Conservation (phyloP, 2,888 invertebrate species). For the Boloria selene region DNA sequence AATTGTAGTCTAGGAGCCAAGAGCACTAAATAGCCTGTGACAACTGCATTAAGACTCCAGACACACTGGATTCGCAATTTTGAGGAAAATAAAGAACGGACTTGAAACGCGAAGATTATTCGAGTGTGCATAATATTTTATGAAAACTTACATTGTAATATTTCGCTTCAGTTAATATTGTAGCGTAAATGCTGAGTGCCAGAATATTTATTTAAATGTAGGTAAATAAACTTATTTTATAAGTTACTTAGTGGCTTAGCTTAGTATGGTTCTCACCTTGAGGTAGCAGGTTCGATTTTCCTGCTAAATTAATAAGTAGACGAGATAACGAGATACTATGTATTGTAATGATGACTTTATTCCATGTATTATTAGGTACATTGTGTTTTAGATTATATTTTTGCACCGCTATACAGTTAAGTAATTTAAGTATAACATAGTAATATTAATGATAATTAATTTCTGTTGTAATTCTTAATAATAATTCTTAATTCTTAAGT, state of each 20-base stretch:
- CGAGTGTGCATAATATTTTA: slow-evolving; percentile 29
- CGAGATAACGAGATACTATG: too few relatives aligned
- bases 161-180: slow-evolving; percentile 19
- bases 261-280: too few relatives aligned
- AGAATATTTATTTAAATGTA: slow-evolving; percentile 14
- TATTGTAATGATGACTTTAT: too few relatives aligned
- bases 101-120: slow-evolving; percentile 18
- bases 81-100: slow-evolving; percentile 26
- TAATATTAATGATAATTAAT: too few relatives aligned
- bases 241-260: too few relatives aligned
- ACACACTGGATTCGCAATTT: slow-evolving; percentile 37
- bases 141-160: slow-evolving; percentile 21
- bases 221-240: neutral
- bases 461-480: too few relatives aligned
- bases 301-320: too few relatives aligned
- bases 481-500: too few relatives aligned
- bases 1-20: slow-evolving; percentile 47
- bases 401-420: too few relatives aligned
- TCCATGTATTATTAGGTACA: neutral
- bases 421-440: too few relatives aligned
- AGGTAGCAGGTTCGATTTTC: too few relatives aligned
- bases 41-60: slow-evolving; percentile 45
- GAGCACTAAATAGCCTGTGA: slow-evolving; percentile 48
- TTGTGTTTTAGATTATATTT: neutral
- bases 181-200: slow-evolving; percentile 11